Conservation (phyloP, 1,140 invertebrate genomes). For the Pseudomyrmex cubaensis region DNA sequence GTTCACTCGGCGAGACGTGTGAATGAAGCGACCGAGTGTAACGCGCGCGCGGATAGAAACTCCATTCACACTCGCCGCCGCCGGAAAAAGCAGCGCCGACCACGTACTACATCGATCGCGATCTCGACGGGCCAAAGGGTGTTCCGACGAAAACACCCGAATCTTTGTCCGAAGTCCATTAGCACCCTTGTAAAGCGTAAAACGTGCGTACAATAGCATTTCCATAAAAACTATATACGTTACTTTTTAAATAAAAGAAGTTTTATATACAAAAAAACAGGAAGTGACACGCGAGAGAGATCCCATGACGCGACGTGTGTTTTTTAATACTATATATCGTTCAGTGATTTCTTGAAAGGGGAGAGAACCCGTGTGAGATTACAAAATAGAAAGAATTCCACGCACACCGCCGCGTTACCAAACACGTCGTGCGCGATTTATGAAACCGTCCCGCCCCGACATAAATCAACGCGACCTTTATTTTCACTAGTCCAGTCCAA, state of each 20-base stretch:
- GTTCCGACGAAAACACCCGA: slow-evolving; percentile 50
- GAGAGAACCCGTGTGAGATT: no score
- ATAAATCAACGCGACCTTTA: slow-evolving; percentile 63
- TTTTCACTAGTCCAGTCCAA: slow-evolving; percentile 55
- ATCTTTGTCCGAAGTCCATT: slow-evolving; percentile 52
- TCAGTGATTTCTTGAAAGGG: no score
- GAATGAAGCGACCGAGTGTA: slow-evolving; percentile 63
- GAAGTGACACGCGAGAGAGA: no score
- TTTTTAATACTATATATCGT: no score
- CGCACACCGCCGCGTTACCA: not conserved
- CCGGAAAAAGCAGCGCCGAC: slow-evolving; percentile 52
- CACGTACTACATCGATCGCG: slow-evolving; percentile 33
- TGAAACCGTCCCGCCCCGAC: not conserved
- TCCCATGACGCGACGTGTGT: no score
- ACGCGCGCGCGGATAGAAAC: slow-evolving; percentile 56
- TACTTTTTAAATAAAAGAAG: no score
- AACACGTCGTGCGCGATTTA: slow-evolving; percentile 29
- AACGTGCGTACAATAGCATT: not conserved
- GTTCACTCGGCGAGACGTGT: slow-evolving; percentile 49
- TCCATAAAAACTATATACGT: no score
- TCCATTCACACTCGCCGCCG: slow-evolving; percentile 59
- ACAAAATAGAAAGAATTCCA: not conserved
- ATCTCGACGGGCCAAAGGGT: slow-evolving; percentile 32
- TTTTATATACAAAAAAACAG: no score
- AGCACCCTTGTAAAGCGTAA: not conserved